Conservation (phyloP, 2,888 invertebrate species). For the Ophonus ardosiacus region DNA sequence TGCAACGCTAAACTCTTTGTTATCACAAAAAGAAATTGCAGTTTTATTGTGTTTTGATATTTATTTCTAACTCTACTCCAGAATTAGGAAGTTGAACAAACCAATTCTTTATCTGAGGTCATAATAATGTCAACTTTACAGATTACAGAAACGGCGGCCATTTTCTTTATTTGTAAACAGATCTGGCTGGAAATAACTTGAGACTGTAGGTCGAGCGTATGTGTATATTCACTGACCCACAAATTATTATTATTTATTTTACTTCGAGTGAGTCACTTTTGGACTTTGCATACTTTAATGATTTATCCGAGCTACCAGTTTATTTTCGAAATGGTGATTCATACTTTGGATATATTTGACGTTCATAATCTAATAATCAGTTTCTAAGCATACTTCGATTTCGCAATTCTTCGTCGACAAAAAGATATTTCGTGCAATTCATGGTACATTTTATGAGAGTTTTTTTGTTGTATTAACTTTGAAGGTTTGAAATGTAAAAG, state of each 20-base stretch:
- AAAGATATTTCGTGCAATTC: no score
- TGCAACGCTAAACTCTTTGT: no score
- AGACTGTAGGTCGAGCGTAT: constrained; percentile 31
- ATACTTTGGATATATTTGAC: not conserved
- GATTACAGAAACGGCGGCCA: not conserved
- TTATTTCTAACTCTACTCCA: no score
- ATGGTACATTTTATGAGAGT: no score
- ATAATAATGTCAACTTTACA: constrained; percentile 16
- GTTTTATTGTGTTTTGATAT: not conserved
- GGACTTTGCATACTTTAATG: constrained; percentile 32
- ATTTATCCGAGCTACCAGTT: not conserved
- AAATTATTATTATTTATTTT: constrained; percentile 46
- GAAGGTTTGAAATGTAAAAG: no score
- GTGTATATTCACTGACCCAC: constrained; percentile 22
- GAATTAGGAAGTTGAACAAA: constrained; percentile 21
- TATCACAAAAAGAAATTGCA: not conserved
- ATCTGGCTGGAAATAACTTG: not conserved
- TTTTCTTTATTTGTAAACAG: constrained; percentile 25
- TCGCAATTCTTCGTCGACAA: no score
- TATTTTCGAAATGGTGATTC: constrained; percentile 38
- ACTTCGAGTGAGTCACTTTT: constrained; percentile 40
- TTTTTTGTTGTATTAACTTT: no score
- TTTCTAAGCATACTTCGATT: not conserved
- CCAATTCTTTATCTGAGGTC: constrained; percentile 11
- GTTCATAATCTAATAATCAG: not conserved